Base-by-base conservation (phyloP, 2,888 invertebrate genomes). In the Pseudeuparius sepicola region DNA sequence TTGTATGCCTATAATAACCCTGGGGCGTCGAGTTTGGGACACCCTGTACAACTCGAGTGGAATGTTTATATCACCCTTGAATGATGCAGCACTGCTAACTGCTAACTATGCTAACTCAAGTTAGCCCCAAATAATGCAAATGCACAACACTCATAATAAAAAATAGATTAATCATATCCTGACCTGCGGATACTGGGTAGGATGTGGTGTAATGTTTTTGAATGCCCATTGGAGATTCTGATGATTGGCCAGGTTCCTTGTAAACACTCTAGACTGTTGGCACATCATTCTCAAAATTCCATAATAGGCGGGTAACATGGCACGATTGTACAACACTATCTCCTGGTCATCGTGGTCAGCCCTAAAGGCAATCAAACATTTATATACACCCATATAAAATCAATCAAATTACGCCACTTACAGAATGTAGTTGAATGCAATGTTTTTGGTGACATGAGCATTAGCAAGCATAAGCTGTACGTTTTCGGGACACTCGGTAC, bases 141-240 rank as follows among this genome's bases (percentile, higher is more conserved):
- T n/a, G n/a, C n/a, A n/a, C n/a, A n/a, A n/a, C n/a, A n/a, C n/a
- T n/a, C n/a, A n/a, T n/a, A n/a, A n/a, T n/a, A n/a, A n/a, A n/a
- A n/a, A n/a, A n/a, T n/a, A n/a, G n/a, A n/a, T n/a, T n/a, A n/a
- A n/a, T n/a, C n/a, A n/a, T n/a, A 20, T 20, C 6, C 20, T 20
- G 57, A 73, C 78, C 42, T 78, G 78, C 11, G 87, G 81, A 66
- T 94, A 94, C 50, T 93, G 84, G 13, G 88, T 88, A 4, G 90
- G 88, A 64, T 90, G 90, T n/a, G 92, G 90, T 17, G 90, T 88
- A 44, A 94, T 92, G 62, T 93, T 93, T 55, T 92, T 83, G 63
- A 93, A 93, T 14, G 93, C 93, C 93, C 93, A 94, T 57, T 89
- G 88, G 25, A 94, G 75, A 67, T 94, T 94, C 64, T 93, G 92